These are phyloP conservation scores for Scaptomyza parva DNA, from an alignment of 2,888 invertebrate genomes.

Conservation along the genomic window DNA sequence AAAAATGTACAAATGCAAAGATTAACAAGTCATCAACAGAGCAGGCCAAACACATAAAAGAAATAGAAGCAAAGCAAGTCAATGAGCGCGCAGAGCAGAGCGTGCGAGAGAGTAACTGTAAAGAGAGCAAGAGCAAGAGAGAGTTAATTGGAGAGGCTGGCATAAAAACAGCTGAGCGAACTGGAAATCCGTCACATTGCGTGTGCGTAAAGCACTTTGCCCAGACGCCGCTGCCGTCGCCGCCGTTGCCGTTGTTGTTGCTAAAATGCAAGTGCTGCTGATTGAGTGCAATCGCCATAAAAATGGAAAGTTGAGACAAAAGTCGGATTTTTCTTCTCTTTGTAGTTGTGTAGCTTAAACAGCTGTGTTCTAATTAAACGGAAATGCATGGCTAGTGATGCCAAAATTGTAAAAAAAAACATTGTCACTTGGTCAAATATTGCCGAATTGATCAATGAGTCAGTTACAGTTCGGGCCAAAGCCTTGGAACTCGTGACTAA, in stretches of 20 bases:
- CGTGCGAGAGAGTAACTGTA: slow-evolving; percentile 18
- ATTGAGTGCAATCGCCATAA: slow-evolving; percentile 49
- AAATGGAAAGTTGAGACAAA: slow-evolving; percentile 67
- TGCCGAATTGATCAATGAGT: slow-evolving; percentile 48
- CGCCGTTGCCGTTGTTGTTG: neutral
- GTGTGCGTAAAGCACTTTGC: slow-evolving; percentile 58
- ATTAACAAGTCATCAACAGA: slow-evolving; percentile 57
- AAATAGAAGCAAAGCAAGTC: slow-evolving; percentile 18
- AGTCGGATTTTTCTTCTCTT: neutral
- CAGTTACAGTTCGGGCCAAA: slow-evolving; percentile 21
- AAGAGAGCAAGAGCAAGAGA: slow-evolving; percentile 34
- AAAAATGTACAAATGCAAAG: slow-evolving; percentile 71
- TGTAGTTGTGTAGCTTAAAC: neutral
- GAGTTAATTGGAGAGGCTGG: slow-evolving; percentile 12
- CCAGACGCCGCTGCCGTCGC: neutral
- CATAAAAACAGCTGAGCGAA: slow-evolving; percentile 41
- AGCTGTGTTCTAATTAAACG: slow-evolving; percentile 53
- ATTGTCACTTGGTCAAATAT: slow-evolving; percentile 22
- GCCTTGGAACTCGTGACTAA: slow-evolving; percentile 63
- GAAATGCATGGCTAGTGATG: slow-evolving; percentile 48
- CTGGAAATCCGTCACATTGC: slow-evolving; percentile 34
- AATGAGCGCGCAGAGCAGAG: slow-evolving; percentile 17
- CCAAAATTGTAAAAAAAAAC: slow-evolving; percentile 15
- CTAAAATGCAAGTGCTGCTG: slow-evolving; percentile 26
- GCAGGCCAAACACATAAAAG: slow-evolving; percentile 21